phyloP scores from a whole-genome alignment of 2,797 vertebrate species.

The Typhlichthys subterraneus region DNA sequence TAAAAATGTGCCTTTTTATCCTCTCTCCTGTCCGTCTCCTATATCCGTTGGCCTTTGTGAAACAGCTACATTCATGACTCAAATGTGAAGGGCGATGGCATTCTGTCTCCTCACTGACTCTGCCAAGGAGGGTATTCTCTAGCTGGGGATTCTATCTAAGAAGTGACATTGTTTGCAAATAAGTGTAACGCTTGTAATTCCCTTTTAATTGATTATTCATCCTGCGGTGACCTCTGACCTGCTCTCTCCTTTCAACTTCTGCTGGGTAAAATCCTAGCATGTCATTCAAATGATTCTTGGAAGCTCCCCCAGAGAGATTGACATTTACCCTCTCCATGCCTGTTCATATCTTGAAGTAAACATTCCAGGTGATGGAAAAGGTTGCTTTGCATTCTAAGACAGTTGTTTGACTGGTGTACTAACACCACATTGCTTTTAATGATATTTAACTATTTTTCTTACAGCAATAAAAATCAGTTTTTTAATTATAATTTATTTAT shows the following conservation, averaged over 20 bases:
- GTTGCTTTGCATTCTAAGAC: slow-evolving; percentile 32
- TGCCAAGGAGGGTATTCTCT: slow-evolving; percentile 25
- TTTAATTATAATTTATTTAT: too few relatives aligned
- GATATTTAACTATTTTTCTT: too few relatives aligned
- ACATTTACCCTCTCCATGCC: slow-evolving; percentile 60
- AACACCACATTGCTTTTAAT: background rate
- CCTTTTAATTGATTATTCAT: slow-evolving; percentile 69
- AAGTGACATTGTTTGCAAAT: slow-evolving; percentile 58
- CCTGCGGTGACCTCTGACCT: slow-evolving; percentile 55
- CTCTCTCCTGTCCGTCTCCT: slow-evolving; percentile 14
- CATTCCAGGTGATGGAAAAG: slow-evolving; percentile 46
- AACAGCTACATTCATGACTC: slow-evolving; percentile 45
- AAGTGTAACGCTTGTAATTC: slow-evolving; percentile 66
- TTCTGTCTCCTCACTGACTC: slow-evolving; percentile 17
- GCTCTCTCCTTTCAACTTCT: slow-evolving; percentile 56
- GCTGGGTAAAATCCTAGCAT: slow-evolving; percentile 67
- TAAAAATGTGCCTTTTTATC: slow-evolving; percentile 61
- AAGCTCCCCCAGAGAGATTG: slow-evolving; percentile 65
- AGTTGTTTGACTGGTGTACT: slow-evolving; percentile 15
- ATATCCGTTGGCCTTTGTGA: slow-evolving; percentile 56
- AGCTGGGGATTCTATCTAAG: slow-evolving; percentile 53
- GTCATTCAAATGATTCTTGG: slow-evolving; percentile 70
- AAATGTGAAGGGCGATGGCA: slow-evolving; percentile 28
- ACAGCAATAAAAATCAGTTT: too few relatives aligned
- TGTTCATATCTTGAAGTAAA: slow-evolving; percentile 56